Evolutionary conservation across 2,888 invertebrate genomes (phyloP).

Genomic region (Eumacrocentrus americanus): DNA sequence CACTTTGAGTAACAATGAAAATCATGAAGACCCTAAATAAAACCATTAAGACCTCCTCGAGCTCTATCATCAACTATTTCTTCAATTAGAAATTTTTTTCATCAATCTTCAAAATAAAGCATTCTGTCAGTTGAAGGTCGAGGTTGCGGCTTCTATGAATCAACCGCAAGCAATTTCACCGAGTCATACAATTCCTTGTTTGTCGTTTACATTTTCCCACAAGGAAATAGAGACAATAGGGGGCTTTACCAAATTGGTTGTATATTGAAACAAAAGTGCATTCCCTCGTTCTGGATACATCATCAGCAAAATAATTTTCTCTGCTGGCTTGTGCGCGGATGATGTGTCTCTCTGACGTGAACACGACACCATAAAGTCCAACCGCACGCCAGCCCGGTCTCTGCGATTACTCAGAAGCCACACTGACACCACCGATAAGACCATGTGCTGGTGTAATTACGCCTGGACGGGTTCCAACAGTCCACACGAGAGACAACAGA

Average conservation of each 20-base stretch:
- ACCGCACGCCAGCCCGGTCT: background rate
- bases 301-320: background rate
- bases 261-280: background rate
- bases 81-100: too few relatives aligned
- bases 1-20: background rate
- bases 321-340: too few relatives aligned
- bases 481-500: constrained; percentile 10
- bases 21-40: background rate
- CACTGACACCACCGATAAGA: background rate
- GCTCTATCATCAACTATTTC: too few relatives aligned
- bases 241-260: background rate
- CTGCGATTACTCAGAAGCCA: background rate
- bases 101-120: constrained; percentile 19
- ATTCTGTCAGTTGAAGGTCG: background rate
- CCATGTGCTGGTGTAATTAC: constrained; percentile 11
- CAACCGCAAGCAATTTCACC: constrained; percentile 16
- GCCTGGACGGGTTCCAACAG: constrained; percentile 19
- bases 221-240: background rate
- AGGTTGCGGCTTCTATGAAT: constrained; percentile 25
- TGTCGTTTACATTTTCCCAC: constrained; percentile 13
- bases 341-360: background rate
- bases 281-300: background rate
- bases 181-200: constrained; percentile 6
- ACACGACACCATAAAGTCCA: background rate
- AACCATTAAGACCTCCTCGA: too few relatives aligned